Percentiles rank a stretch among this genome's conserved stretches.
Conservation (phyloP, 2,888 invertebrate species). For the Homarus gammarus region DNA sequence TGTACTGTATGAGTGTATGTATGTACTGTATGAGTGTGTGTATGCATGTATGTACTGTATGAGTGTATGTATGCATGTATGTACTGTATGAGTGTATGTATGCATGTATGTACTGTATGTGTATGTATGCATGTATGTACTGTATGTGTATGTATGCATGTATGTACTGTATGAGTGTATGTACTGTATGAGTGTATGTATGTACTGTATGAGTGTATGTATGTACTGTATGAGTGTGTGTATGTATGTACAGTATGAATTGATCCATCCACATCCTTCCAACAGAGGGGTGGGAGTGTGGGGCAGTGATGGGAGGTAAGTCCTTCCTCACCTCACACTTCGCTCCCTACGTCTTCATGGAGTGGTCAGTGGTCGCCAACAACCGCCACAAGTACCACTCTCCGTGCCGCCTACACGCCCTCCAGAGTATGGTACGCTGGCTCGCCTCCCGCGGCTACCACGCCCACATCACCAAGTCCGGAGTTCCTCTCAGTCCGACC, state of each 20-base stretch:
- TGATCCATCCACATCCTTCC: not conserved
- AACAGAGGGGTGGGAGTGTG: conserved; percentile 66
- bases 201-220: too few species aligned
- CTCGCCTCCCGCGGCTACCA: conserved; percentile 47
- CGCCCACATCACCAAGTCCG: conserved; percentile 54
- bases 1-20: too few species aligned
- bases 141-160: too few species aligned
- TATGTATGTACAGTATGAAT: not conserved
- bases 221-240: too few species aligned
- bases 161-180: too few species aligned
- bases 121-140: too few species aligned
- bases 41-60: too few species aligned
- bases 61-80: too few species aligned
- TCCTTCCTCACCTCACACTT: conserved; percentile 32
- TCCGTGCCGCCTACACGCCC: conserved; percentile 47
- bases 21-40: too few species aligned
- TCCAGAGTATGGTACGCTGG: conserved; percentile 45
- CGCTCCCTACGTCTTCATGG: conserved; percentile 63
- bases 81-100: too few species aligned
- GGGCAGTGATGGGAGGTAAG: conserved; percentile 36
- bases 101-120: too few species aligned
- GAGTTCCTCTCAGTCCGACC: conserved; percentile 34
- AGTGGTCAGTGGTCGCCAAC: conserved; percentile 62
- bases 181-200: too few species aligned
- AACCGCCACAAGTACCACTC: conserved; percentile 59